Conservation (phyloP, 2,888 invertebrate genomes). For the Ischnus inquisitorius region DNA sequence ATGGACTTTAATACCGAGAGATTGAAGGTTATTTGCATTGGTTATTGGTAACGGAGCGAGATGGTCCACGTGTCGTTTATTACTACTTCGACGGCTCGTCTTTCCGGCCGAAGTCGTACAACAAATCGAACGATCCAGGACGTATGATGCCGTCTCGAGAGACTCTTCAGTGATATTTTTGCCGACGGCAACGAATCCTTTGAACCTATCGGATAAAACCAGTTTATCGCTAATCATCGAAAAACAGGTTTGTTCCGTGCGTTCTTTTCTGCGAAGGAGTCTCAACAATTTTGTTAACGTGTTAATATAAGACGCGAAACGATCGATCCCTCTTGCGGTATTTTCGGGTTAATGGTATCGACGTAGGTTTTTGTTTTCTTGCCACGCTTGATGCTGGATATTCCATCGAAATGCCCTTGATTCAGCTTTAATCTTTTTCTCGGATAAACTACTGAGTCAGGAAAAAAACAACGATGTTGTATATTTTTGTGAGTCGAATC, state of each 20-base stretch:
- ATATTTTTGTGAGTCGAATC: neutral
- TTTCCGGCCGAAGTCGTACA: slow-evolving; percentile 24
- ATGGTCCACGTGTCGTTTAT: slow-evolving; percentile 38
- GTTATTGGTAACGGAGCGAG: slow-evolving; percentile 16
- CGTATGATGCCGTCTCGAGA: slow-evolving; percentile 19
- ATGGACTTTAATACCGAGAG: slow-evolving; percentile 1
- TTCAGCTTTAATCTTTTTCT: neutral
- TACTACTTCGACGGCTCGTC: neutral
- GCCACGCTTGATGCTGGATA: neutral
- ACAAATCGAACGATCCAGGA: slow-evolving; percentile 13
- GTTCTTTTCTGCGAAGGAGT: slow-evolving; percentile 27
- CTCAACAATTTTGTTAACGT: slow-evolving; percentile 29
- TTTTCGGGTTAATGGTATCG: neutral
- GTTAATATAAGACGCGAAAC: neutral
- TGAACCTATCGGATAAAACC: slow-evolving; percentile 53
- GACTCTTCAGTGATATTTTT: slow-evolving; percentile 23
- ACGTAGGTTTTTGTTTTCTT: neutral
- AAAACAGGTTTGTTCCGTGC: slow-evolving; percentile 64
- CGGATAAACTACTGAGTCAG: neutral
- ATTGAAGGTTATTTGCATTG: slow-evolving; percentile 25
- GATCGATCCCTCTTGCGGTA: neutral
- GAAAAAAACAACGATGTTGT: neutral
- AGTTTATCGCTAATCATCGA: slow-evolving; percentile 57
- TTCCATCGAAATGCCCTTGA: neutral
- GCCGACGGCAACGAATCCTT: slow-evolving; percentile 55